phyloP scores from a whole-genome alignment of 2,113 vertebrate species.

The Piprites chloris region DNA sequence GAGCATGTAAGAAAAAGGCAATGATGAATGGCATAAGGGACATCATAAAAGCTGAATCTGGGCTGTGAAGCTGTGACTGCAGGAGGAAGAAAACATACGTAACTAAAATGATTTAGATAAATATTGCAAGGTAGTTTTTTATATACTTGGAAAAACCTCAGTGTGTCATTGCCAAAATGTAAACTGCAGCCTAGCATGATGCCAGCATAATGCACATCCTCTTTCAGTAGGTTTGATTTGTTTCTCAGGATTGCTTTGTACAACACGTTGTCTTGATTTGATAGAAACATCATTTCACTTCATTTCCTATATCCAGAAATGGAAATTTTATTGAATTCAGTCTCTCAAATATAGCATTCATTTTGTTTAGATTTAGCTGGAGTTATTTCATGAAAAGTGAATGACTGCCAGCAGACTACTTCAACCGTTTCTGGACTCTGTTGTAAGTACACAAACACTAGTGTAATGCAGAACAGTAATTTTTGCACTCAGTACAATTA shows the following conservation, averaged over 20 bases:
- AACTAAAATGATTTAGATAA: background rate
- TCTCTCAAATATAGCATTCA: background rate
- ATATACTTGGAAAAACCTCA: background rate
- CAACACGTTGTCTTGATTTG: conserved; percentile 12
- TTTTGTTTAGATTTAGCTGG: conserved; percentile 41
- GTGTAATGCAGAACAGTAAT: background rate
- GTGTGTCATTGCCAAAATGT: background rate
- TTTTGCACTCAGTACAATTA: background rate
- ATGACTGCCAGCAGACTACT: background rate
- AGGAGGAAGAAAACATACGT: background rate
- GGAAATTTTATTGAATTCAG: conserved; percentile 23
- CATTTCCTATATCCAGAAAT: conserved; percentile 5
- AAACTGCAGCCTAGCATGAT: background rate
- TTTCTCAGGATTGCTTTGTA: background rate
- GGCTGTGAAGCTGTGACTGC: background rate
- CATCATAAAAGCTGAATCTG: background rate
- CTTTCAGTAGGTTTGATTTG: background rate
- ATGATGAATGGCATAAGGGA: background rate
- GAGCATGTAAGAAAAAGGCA: background rate
- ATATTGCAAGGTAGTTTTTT: background rate
- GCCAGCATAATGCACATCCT: background rate
- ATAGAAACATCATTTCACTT: background rate
- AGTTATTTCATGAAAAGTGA: background rate
- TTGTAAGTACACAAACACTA: background rate
- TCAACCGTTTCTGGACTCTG: background rate